A percentile compares a stretch with the other conserved stretches of the same genome.
phyloP scores from a whole-genome alignment of 1,140 invertebrate species.

The Plectrocnemia conspersa region DNA sequence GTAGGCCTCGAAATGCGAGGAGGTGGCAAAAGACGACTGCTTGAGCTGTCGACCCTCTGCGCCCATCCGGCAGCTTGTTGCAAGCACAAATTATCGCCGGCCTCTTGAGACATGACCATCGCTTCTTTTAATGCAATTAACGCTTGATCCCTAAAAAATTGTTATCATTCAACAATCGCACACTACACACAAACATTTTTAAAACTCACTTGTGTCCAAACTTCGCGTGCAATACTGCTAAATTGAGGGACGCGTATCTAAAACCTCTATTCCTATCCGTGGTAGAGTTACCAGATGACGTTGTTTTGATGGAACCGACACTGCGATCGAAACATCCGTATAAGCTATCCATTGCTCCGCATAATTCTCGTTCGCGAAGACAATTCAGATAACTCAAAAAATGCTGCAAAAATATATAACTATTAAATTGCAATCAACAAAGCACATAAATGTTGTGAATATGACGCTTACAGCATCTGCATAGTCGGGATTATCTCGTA shows the following conservation, averaged over 20 bases:
- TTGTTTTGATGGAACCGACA: slow-evolving; percentile 48
- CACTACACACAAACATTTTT: slow-evolving; percentile 32
- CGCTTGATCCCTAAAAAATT: slow-evolving; percentile 63
- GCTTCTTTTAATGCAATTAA: slow-evolving; percentile 76
- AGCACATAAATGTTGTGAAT: slow-evolving; percentile 7
- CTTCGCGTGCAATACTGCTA: slow-evolving; percentile 80
- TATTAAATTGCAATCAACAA: slow-evolving; percentile 6
- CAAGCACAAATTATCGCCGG: slow-evolving; percentile 76
- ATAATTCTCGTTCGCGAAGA: slow-evolving; percentile 79
- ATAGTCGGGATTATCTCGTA: slow-evolving; percentile 74
- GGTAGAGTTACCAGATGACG: slow-evolving; percentile 45
- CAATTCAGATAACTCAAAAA: slow-evolving; percentile 89
- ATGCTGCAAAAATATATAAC: slow-evolving; percentile 59
- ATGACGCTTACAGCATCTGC: slow-evolving; percentile 67
- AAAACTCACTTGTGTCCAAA: slow-evolving; percentile 80
- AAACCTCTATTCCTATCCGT: slow-evolving; percentile 70
- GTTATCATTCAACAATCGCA: too few species aligned
- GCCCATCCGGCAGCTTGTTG: slow-evolving; percentile 82
- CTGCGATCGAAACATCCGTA: slow-evolving; percentile 82
- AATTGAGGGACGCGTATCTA: slow-evolving; percentile 83
- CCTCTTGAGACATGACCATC: slow-evolving; percentile 81
- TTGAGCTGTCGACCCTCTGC: slow-evolving; percentile 55
- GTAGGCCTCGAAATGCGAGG: slow-evolving; percentile 38
- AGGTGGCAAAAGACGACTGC: slow-evolving; percentile 39
- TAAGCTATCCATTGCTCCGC: slow-evolving; percentile 75